These are phyloP conservation scores for Aleiodes testaceus DNA, from an alignment of 2,888 invertebrate genomes.

Conservation along the genomic window DNA sequence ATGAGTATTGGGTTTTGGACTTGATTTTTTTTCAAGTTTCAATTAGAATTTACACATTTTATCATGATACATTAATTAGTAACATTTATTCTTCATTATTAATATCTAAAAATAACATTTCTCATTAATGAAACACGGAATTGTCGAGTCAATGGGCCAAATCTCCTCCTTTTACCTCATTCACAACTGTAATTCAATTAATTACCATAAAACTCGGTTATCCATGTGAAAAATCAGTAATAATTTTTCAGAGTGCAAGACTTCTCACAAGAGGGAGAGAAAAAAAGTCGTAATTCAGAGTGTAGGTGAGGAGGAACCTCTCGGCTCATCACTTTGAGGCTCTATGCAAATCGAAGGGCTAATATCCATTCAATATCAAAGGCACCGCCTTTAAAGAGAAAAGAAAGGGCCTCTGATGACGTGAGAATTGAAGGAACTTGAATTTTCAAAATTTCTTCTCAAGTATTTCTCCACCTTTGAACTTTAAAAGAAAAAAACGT, in stretches of 20 bases:
- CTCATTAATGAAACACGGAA: background rate
- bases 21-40: too few species aligned
- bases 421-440: conserved; percentile 7
- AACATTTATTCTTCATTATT: background rate
- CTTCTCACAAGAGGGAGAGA: background rate
- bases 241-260: background rate
- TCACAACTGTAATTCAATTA: background rate
- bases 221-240: conserved; percentile 8
- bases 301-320: background rate
- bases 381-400: conserved; percentile 11
- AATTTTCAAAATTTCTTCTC: background rate
- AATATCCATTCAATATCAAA: conserved; percentile 5
- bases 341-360: conserved; percentile 23
- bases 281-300: background rate
- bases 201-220: conserved; percentile 2
- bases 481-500: background rate
- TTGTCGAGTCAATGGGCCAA: conserved; percentile 8
- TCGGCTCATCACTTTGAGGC: conserved; percentile 7
- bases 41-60: too few species aligned
- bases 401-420: conserved; percentile 11
- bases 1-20: too few species aligned
- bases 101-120: background rate
- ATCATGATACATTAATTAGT: too few species aligned
- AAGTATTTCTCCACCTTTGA: conserved; percentile 4
- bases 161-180: background rate